These are phyloP conservation scores for Erpornis zantholeuca DNA, from an alignment of 2,113 vertebrate species.

Conservation along the genomic window DNA sequence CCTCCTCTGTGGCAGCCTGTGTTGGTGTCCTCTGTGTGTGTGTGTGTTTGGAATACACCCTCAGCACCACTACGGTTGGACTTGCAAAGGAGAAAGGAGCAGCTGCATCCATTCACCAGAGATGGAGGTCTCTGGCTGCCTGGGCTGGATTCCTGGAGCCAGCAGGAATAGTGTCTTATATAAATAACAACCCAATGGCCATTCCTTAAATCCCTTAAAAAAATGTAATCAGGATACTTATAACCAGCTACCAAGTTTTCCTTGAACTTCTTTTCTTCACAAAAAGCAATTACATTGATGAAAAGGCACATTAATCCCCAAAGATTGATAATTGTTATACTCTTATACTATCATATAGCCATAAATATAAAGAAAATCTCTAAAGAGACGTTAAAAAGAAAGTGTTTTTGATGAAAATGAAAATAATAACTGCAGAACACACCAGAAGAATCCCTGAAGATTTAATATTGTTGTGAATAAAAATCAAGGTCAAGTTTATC, in stretches of 20 bases:
- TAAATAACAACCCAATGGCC: not conserved
- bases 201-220: not conserved
- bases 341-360: not conserved
- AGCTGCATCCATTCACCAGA: rapidly evolving
- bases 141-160: not conserved
- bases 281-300: slow-evolving; percentile 34
- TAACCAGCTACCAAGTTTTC: not conserved
- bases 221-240: not conserved
- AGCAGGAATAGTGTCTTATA: not conserved
- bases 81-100: not conserved
- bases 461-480: not conserved
- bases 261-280: not conserved
- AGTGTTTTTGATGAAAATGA: not conserved
- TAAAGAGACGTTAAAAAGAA: not conserved
- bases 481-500: slow-evolving; percentile 17
- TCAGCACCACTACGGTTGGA: not conserved
- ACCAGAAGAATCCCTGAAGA: not conserved
- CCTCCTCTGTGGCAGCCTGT: not conserved
- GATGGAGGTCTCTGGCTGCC: not conserved
- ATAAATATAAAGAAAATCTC: slow-evolving; percentile 2
- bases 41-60: rapidly evolving
- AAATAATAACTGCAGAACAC: not conserved
- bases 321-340: not conserved
- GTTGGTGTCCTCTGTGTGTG: not conserved
- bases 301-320: slow-evolving; percentile 18